Percentiles rank a stretch among this genome's conserved stretches.
Conservation (phyloP, 2,888 invertebrate species). For the Tinea semifulvella region DNA sequence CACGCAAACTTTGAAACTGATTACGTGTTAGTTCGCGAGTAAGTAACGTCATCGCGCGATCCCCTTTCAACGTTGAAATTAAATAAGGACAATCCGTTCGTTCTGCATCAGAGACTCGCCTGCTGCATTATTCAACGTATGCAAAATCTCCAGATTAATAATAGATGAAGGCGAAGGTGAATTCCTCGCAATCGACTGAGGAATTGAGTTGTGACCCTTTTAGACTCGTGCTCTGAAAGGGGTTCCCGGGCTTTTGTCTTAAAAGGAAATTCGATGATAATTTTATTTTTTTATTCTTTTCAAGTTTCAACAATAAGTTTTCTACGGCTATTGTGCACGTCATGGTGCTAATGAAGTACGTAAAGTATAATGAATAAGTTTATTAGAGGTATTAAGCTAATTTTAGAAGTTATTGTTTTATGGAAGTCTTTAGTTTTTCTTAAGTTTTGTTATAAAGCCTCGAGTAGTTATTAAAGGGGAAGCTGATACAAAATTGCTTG, state of each 20-base stretch:
- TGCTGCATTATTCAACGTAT: slow-evolving; percentile 54
- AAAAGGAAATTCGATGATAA: slow-evolving; percentile 22
- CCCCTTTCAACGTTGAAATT: slow-evolving; percentile 37
- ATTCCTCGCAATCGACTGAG: slow-evolving; percentile 37
- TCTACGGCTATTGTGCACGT: background rate
- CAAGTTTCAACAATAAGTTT: background rate
- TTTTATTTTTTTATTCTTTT: slow-evolving; percentile 8
- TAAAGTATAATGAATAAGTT: background rate
- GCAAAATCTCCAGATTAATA: slow-evolving; percentile 51
- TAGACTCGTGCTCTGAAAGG: slow-evolving; percentile 30
- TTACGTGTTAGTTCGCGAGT: slow-evolving; percentile 29
- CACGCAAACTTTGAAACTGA: slow-evolving; percentile 23
- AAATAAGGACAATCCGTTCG: slow-evolving; percentile 49
- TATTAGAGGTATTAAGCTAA: too few relatives aligned
- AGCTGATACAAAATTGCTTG: slow-evolving; percentile 18
- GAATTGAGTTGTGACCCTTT: slow-evolving; percentile 41
- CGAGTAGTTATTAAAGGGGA: background rate
- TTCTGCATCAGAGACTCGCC: slow-evolving; percentile 38
- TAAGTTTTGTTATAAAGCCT: background rate
- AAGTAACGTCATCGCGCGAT: slow-evolving; percentile 25
- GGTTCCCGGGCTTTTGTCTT: slow-evolving; percentile 33
- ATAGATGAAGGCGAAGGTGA: slow-evolving; percentile 48
- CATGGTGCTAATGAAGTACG: slow-evolving; percentile 1
- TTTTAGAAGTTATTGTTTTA: too few relatives aligned
- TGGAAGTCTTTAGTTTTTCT: background rate